These are phyloP conservation scores for Acipenser transmontanus DNA, from an alignment of 2,797 vertebrate genomes.

Conservation along the genomic window DNA sequence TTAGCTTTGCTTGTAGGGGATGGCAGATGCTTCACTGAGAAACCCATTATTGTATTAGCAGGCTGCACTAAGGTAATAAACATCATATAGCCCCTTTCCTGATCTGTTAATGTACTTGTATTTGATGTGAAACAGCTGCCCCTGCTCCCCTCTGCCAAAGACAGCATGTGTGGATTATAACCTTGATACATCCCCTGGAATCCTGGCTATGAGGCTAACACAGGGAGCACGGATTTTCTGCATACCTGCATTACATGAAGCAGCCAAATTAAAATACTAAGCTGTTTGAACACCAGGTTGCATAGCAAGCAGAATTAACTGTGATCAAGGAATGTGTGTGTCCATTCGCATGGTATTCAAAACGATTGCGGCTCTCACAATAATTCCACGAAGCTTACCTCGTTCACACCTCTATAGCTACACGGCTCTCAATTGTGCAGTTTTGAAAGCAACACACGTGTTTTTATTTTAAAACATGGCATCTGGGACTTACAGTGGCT, in stretches of 20 bases:
- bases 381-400: too few relatives aligned
- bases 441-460: too few relatives aligned
- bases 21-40: neutral
- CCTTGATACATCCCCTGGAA: constrained; percentile 13
- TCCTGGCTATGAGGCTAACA: constrained; percentile 6
- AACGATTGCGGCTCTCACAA: too few relatives aligned
- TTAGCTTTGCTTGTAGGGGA: neutral
- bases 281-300: constrained; percentile 12
- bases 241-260: too few relatives aligned
- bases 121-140: constrained; percentile 12
- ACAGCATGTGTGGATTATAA: constrained; percentile 5
- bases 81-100: neutral
- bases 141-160: neutral
- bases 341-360: too few relatives aligned
- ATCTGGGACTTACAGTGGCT: too few relatives aligned
- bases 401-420: too few relatives aligned
- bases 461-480: too few relatives aligned
- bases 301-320: neutral
- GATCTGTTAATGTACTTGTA: neutral
- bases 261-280: too few relatives aligned
- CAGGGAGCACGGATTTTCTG: constrained; percentile 12
- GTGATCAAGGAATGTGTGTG: too few relatives aligned
- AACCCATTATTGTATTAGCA: neutral
- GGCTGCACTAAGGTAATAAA: neutral
- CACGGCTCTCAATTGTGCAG: too few relatives aligned